Base-by-base conservation (phyloP, 2,888 invertebrate species). In the Ptychoptera contaminata region DNA sequence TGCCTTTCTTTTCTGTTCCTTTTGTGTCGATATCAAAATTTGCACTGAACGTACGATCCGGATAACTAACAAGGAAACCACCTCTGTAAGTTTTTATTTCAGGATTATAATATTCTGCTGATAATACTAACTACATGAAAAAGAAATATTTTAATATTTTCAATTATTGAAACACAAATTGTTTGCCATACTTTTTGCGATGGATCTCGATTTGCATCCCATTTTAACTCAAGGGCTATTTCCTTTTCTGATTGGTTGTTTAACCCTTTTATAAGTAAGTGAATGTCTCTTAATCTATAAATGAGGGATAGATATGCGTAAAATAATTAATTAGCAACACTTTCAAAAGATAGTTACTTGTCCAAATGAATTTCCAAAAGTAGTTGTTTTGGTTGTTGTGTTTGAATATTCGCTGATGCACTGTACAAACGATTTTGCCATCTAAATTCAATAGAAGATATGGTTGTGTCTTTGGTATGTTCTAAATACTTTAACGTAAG, bases 171-270 rank as follows among this genome's bases (percentile, higher is more conserved):
- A 46, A 12, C n/a, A n/a, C n/a, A n/a, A n/a, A n/a, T 40, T 16
- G 23, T 37, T 8, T 74, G 62, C 51, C 73, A 70, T 48, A 82
- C 67, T 59, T 79, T 80, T 58, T 83, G 77, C 40, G 77, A 74
- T 0, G 86, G 86, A 65, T 87, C 83, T 8, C 87, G 70, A 61
- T 86, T 87, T 1, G 84, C 85, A 57, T 88, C 86, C 87, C 87
- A 88, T 60, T 84, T 83, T 14, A 88, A 59, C 45, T 83, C 80
- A 2, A 82, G 65, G 5, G 77, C 78, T 0, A 80, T 65, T 23
- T 79, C 76, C 56, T 82, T 82, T 43, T 73, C 72, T 10, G 65
- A 62, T 0, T 70, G 66, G 8, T 74, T 70, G 36, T 76, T 70
- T 49, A 76, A 69, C 2, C 77, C 73, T 48, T 76, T 76, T 48